phyloP scores from a whole-genome alignment of 2,113 vertebrate species.

The Corythornis vintsioides region DNA sequence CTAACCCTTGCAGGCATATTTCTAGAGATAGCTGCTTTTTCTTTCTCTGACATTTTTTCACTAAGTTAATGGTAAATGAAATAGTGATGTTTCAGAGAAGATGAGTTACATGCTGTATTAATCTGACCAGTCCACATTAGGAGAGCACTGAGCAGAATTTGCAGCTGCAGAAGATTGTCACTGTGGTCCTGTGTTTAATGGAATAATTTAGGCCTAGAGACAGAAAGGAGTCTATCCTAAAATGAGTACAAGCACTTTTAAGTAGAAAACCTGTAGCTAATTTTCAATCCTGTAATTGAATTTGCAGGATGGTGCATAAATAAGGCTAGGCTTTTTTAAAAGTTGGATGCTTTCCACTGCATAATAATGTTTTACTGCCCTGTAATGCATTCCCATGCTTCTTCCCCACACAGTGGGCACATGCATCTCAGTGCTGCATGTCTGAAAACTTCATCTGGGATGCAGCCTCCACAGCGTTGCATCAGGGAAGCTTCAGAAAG shows the following conservation, averaged over 20 bases:
- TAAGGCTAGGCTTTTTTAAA: conserved; percentile 20
- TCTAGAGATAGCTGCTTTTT: background rate
- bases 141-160: conserved; percentile 25
- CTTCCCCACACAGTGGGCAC: background rate
- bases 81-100: background rate
- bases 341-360: background rate
- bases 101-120: background rate
- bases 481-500: background rate
- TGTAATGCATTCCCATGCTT: background rate
- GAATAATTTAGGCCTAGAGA: conserved; percentile 45
- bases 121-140: conserved; percentile 11
- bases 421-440: background rate
- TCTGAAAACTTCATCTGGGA: background rate
- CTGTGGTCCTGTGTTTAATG: conserved; percentile 31
- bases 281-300: conserved; percentile 61
- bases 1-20: background rate
- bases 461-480: background rate
- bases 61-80: conserved; percentile 31
- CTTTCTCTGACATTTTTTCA: background rate
- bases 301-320: conserved; percentile 50
- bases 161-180: background rate
- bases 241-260: conserved; percentile 58
- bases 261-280: conserved; percentile 62
- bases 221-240: conserved; percentile 36
- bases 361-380: conserved; percentile 12